Evolutionary conservation across 2,113 vertebrate genomes (phyloP).

Genomic region (Gymnarchus niloticus): DNA sequence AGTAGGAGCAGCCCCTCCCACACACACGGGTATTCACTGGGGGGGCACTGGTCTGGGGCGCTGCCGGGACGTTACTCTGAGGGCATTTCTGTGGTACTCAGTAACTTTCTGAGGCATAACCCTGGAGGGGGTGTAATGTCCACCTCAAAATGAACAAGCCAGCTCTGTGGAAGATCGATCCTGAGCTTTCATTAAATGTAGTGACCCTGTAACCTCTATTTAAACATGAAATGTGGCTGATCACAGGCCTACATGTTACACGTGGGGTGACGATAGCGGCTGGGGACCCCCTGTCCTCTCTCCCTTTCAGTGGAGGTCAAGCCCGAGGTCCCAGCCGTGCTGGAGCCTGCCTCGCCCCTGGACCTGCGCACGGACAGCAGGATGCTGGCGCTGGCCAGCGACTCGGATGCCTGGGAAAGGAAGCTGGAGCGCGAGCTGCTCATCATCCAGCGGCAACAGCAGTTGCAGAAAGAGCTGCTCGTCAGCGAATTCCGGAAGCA

Average conservation of each 20-base stretch:
- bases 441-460: conserved; percentile 95
- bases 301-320: conserved; percentile 79
- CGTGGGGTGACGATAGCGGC: no score
- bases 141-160: neutral
- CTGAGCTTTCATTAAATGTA: neutral
- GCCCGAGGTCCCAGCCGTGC: conserved; percentile 71
- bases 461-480: conserved; percentile 94
- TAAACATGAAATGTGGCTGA: neutral
- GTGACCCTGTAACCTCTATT: neutral
- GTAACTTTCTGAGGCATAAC: no score
- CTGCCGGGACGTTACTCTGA: neutral
- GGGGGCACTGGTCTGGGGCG: neutral
- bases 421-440: conserved; percentile 95
- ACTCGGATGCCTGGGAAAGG: conserved; percentile 82
- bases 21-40: neutral
- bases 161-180: no score
- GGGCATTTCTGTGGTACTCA: neutral
- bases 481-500: conserved; percentile 98
- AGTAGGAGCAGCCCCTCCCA: neutral
- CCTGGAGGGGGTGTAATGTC: neutral
- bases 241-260: no score
- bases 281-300: conserved; percentile 14
- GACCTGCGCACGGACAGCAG: conserved; percentile 90
- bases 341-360: conserved; percentile 81
- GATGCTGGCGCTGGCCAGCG: conserved; percentile 84